A percentile compares a stretch with the other conserved stretches of the same genome.
Conservation (phyloP, 2,113 vertebrate genomes). For the Tupaia tana region DNA sequence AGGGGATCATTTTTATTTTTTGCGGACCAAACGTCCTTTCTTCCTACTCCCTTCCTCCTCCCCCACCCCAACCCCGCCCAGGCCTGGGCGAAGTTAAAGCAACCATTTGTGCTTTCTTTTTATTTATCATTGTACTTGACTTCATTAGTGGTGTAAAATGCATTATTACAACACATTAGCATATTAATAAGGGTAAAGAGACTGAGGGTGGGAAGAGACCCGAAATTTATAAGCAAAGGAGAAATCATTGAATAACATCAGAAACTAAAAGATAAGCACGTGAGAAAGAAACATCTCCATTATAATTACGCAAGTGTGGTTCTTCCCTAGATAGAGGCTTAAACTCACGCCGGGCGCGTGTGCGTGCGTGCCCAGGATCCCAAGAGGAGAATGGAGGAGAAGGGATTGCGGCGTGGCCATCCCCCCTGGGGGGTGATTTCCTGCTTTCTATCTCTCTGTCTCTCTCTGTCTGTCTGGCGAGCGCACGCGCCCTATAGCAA, state of each 20-base stretch:
- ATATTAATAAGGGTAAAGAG: conserved; percentile 23
- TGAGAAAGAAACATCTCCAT: not conserved
- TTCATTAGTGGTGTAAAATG: conserved; percentile 66
- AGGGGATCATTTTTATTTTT: conserved; percentile 66
- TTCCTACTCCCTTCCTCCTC: not conserved
- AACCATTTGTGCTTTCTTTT: conserved; percentile 28
- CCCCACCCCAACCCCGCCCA: not conserved
- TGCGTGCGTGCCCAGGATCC: too few species aligned
- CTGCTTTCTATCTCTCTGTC: too few species aligned
- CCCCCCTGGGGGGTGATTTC: too few species aligned
- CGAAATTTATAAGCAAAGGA: conserved; percentile 65
- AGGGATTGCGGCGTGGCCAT: too few species aligned
- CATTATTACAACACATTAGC: conserved; percentile 53
- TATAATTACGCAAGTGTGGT: not conserved
- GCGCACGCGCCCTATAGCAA: too few species aligned
- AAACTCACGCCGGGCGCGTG: too few species aligned
- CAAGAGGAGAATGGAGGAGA: too few species aligned
- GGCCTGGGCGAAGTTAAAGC: conserved; percentile 52
- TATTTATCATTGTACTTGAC: conserved; percentile 47
- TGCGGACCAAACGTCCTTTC: not conserved
- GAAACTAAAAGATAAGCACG: conserved; percentile 50
- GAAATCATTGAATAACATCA: conserved; percentile 19
- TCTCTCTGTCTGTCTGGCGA: too few species aligned
- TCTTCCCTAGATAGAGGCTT: conserved; percentile 40
- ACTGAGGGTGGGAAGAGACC: conserved; percentile 18